Evolutionary conservation across 2,888 invertebrate species (phyloP), one percentile per base, ranked within the genome.

Genomic region (Polydrusus tereticollis): DNA sequence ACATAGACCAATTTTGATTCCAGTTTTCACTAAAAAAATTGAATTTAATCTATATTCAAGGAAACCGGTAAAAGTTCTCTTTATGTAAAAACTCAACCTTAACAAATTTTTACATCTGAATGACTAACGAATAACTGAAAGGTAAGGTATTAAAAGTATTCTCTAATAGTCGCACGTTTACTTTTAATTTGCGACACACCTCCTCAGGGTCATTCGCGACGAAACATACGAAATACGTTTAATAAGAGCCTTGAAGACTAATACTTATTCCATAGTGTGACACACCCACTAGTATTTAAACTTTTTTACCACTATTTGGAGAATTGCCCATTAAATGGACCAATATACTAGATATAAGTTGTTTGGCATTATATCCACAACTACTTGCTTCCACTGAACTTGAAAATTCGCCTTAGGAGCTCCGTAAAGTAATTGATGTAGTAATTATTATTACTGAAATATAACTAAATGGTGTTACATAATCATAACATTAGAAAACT

Each of bases 51-150:
- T n/a, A n/a, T n/a, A n/a, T n/a, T n/a, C n/a, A n/a, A 8, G 82
- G 84, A 70, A 67, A 7, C 3, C n/a, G 20, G 8, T 18, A 18
- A 14, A 2, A 41, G 16, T 58, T 3, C 5, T n/a, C 8, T 7
- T 5, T 3, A 3, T 26, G 7, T 3, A 5, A 7, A 26, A n/a
- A 41, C 41, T 41, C 16, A 41, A 41, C 41, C 41, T 41, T 16
- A n/a, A n/a, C 16, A 41, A 16, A n/a, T 41, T 41, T 16, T 41
- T n/a, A 41, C 21, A 47, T 12, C 21, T 21, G 21, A 21, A n/a
- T 10, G 21, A 47, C 14, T 52, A 14, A n/a, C 14, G 18, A 14
- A 26, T 52, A 55, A 55, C 29, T 55, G 52, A 55, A 55, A 55
- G 29, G n/a, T n/a, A n/a, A n/a, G 29, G 10, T 55, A 16, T 6